These are phyloP conservation scores for Sycophila sp. DNA, from an alignment of 1,140 invertebrate species.

Conservation along the genomic window DNA sequence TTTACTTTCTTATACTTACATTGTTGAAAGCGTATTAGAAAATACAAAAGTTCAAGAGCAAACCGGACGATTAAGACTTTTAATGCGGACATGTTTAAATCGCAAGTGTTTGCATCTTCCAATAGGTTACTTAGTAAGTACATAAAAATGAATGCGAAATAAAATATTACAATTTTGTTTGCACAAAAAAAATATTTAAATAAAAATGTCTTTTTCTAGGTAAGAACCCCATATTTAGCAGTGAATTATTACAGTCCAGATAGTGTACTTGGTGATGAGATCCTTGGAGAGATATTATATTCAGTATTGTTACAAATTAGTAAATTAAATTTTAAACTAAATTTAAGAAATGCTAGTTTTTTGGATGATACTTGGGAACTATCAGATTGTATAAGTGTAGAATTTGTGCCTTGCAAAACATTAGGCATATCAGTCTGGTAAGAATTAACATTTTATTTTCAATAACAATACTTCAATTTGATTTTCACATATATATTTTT, in stretches of 20 bases:
- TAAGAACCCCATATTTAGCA: constrained; percentile 51
- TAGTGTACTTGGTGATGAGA: constrained; percentile 69
- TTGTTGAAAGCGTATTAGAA: constrained; percentile 61
- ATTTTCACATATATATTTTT: too few species aligned
- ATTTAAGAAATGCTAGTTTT: constrained; percentile 67
- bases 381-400: constrained; percentile 61
- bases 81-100: constrained; percentile 68
- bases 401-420: constrained; percentile 69
- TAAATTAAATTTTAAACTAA: constrained; percentile 67
- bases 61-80: constrained; percentile 67
- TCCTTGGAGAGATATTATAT: constrained; percentile 69
- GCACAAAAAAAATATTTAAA: too few species aligned
- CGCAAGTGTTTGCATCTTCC: constrained; percentile 69
- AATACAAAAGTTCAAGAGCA: constrained; percentile 62
- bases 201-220: constrained; percentile 43
- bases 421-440: constrained; percentile 70
- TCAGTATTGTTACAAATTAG: constrained; percentile 69
- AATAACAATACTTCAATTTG: constrained; percentile 4
- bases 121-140: constrained; percentile 67
- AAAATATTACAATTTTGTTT: constrained; percentile 15
- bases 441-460: constrained; percentile 33
- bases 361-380: constrained; percentile 69
- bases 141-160: not conserved
- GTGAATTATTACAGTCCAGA: constrained; percentile 52
- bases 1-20: constrained; percentile 57